Conservation (phyloP, 1,140 invertebrate genomes). For the Aphidius gifuensis region DNA sequence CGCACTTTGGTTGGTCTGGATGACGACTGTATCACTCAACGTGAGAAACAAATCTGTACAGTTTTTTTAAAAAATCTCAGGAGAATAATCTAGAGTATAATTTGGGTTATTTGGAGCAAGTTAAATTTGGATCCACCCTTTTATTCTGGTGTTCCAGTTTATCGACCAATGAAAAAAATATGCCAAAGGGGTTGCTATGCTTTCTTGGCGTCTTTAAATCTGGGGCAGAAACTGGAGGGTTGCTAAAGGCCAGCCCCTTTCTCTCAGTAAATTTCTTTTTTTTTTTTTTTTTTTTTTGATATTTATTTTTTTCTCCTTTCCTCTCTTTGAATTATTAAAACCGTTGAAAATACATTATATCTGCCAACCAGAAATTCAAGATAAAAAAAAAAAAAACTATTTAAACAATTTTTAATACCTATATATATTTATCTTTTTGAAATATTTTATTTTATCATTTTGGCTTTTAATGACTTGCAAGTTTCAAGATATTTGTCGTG, state of each 20-base stretch:
- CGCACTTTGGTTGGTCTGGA: no score
- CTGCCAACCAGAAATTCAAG: background rate
- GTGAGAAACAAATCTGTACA: no score
- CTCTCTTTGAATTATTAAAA: no score
- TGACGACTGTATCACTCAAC: no score
- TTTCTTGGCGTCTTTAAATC: slow-evolving; percentile 27
- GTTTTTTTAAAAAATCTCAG: no score
- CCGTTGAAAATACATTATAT: no score
- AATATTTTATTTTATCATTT: no score
- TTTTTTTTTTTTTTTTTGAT: no score
- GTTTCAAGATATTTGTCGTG: no score
- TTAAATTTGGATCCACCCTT: slow-evolving; percentile 37
- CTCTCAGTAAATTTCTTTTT: slow-evolving; percentile 9
- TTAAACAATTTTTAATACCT: background rate
- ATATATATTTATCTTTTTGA: background rate
- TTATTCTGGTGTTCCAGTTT: slow-evolving; percentile 37
- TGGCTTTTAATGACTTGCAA: background rate
- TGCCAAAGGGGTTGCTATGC: slow-evolving; percentile 5
- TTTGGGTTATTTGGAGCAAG: slow-evolving; percentile 6
- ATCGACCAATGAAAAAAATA: slow-evolving; percentile 37
- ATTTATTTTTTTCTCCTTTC: no score
- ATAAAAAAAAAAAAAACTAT: background rate
- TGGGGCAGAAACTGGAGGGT: slow-evolving; percentile 33
- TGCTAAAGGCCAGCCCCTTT: slow-evolving; percentile 31
- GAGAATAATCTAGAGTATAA: background rate